These are phyloP conservation scores for Rhynchophorus ferrugineus DNA, from an alignment of 1,140 invertebrate species.

Conservation along the genomic window DNA sequence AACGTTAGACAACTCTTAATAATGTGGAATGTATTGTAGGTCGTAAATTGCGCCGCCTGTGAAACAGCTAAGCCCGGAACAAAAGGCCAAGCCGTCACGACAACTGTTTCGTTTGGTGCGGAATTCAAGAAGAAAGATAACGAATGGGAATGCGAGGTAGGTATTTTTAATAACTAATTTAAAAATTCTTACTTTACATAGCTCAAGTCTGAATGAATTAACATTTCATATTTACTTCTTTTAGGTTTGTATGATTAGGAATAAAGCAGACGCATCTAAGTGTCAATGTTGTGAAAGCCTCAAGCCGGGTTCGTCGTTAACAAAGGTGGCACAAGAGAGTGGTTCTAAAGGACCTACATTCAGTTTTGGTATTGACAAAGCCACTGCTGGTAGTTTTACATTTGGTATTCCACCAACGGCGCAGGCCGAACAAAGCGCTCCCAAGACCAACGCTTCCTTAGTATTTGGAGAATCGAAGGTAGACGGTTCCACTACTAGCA, in stretches of 20 bases:
- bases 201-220: not conserved
- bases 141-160: slow-evolving; percentile 36
- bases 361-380: slow-evolving; percentile 44
- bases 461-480: not conserved
- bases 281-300: not conserved
- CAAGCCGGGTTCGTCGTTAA: no score
- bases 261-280: not conserved
- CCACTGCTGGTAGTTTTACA: slow-evolving; percentile 20
- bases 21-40: slow-evolving; percentile 1
- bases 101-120: slow-evolving; percentile 23
- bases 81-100: not conserved
- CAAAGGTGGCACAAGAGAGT: not conserved
- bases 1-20: not conserved
- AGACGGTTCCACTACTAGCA: not conserved
- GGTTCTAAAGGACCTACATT: slow-evolving; percentile 21
- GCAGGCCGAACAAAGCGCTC: not conserved
- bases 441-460: not conserved
- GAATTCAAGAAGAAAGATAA: slow-evolving; percentile 35
- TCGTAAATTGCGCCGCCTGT: slow-evolving; percentile 1
- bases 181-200: slow-evolving; percentile 2
- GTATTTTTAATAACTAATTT: not conserved
- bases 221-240: slow-evolving; percentile 23
- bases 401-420: slow-evolving; percentile 19
- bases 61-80: not conserved
- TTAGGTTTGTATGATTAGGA: not conserved